Percentiles rank a stretch among this genome's conserved stretches.
Conservation (phyloP, 2,888 invertebrate genomes). For the Philhelius pedissequus region DNA sequence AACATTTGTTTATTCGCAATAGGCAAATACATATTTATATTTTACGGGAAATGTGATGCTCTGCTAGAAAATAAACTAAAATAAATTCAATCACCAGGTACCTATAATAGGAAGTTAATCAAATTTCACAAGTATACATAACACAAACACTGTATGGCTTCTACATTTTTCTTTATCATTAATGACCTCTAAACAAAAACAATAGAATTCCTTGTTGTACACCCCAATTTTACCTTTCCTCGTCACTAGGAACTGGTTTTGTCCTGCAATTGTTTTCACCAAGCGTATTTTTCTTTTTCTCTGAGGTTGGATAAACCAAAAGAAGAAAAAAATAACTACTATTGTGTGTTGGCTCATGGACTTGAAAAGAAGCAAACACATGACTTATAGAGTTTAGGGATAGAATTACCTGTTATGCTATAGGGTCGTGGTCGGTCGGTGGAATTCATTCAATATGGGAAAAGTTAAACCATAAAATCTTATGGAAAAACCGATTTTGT, state of each 20-base stretch:
- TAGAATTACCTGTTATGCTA: slow-evolving; percentile 9
- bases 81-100: not conserved
- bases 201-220: slow-evolving; percentile 1
- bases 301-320: not conserved
- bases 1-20: not conserved
- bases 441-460: not conserved
- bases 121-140: not conserved
- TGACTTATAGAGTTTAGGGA: not conserved
- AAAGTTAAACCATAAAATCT: not conserved
- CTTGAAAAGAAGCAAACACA: not conserved
- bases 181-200: not conserved
- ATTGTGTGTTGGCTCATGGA: not conserved
- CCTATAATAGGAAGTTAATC: not conserved
- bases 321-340: too few species aligned
- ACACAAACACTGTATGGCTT: slow-evolving; percentile 4
- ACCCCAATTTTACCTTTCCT: not conserved
- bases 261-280: slow-evolving; percentile 8
- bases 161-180: not conserved
- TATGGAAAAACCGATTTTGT: not conserved
- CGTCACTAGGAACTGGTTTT: slow-evolving; percentile 15
- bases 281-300: not conserved
- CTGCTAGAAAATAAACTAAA: not conserved
- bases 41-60: not conserved
- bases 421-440: too few species aligned
- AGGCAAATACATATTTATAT: too few species aligned